phyloP scores from a whole-genome alignment of 2,797 vertebrate genomes.

The Gephyroberyx darwinii region DNA sequence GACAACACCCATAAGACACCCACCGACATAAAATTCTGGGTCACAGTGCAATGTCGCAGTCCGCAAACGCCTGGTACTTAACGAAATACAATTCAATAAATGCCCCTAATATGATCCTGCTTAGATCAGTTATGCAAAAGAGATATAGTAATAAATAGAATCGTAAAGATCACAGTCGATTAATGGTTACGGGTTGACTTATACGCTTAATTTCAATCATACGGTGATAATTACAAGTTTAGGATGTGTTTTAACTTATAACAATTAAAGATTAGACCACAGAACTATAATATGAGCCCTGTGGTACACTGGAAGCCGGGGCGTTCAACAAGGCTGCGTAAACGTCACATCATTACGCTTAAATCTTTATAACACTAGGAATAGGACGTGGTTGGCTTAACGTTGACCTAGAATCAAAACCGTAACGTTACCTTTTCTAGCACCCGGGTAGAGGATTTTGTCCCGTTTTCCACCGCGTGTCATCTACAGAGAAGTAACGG shows the following conservation, averaged over 20 bases:
- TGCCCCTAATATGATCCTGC: background rate
- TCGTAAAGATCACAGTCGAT: too few relatives aligned
- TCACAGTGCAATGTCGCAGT: constrained; percentile 61
- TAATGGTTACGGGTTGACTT: background rate
- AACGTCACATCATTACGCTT: constrained; percentile 19
- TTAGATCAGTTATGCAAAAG: background rate
- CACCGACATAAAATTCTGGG: constrained; percentile 43
- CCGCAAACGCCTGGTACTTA: constrained; percentile 28
- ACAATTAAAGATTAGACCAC: background rate
- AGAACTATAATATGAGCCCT: background rate
- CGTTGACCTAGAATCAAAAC: constrained; percentile 22
- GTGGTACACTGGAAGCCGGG: too few relatives aligned
- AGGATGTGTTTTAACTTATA: background rate
- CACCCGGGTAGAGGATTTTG: background rate
- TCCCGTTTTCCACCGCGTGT: constrained; percentile 19
- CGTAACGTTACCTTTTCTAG: constrained; percentile 53
- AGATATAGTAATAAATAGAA: background rate
- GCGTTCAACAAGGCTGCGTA: background rate
- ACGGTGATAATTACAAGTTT: background rate
- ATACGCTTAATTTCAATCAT: background rate
- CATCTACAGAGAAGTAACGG: background rate
- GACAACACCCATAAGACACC: constrained; percentile 4
- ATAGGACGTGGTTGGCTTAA: background rate
- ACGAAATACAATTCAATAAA: background rate
- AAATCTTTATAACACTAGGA: background rate